Evolutionary conservation across 2,113 vertebrate genomes (phyloP).

Genomic region (Syrmaticus mikado): DNA sequence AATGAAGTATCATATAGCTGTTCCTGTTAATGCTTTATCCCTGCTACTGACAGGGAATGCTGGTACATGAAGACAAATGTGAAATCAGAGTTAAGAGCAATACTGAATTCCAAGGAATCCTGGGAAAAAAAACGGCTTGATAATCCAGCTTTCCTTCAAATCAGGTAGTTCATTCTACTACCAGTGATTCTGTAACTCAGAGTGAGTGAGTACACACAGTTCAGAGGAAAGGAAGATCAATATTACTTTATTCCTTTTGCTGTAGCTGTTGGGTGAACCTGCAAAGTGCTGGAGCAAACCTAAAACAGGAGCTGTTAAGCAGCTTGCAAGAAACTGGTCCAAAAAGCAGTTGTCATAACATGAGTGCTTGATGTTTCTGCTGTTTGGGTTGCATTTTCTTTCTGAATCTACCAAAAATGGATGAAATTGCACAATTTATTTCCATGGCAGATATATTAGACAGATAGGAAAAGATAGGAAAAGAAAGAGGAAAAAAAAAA

Average conservation of each 20-base stretch:
- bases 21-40: background rate
- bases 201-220: rapidly evolving
- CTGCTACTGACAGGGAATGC: background rate
- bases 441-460: background rate
- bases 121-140: background rate
- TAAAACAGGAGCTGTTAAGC: background rate
- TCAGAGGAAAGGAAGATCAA: background rate
- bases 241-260: background rate
- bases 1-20: background rate
- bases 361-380: rapidly evolving
- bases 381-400: background rate
- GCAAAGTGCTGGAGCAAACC: background rate
- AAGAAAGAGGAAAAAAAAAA: background rate
- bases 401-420: background rate
- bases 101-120: background rate
- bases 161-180: background rate
- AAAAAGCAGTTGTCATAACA: background rate
- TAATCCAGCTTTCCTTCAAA: background rate
- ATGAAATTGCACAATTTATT: background rate
- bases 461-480: background rate
- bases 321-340: background rate
- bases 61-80: background rate
- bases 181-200: background rate
- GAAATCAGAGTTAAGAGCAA: background rate
- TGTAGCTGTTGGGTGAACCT: background rate